A percentile compares a stretch with the other conserved stretches of the same genome.
Evolutionary conservation across 1,140 invertebrate species (phyloP).

Genomic region (Sinonovacula constricta): DNA sequence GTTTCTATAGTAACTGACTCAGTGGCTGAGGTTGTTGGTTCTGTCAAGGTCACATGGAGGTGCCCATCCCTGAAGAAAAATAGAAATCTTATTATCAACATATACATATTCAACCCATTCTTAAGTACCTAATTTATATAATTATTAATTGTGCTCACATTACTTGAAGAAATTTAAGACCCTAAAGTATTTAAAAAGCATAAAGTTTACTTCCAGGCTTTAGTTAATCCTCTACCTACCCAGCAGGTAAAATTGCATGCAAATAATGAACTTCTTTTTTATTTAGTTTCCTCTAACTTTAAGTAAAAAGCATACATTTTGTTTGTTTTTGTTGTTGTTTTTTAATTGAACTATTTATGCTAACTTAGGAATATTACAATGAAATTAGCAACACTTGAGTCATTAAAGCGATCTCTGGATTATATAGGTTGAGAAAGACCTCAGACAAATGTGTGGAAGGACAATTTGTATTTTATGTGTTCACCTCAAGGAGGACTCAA

Average conservation of each 20-base stretch:
- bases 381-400: too few species aligned
- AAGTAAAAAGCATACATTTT: too few species aligned
- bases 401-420: too few species aligned
- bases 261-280: too few species aligned
- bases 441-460: too few species aligned
- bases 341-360: too few species aligned
- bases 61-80: constrained; percentile 66
- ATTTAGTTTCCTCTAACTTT: too few species aligned
- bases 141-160: constrained; percentile 1
- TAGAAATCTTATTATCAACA: constrained; percentile 11
- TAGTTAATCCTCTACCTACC: not conserved
- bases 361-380: too few species aligned
- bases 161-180: not conserved
- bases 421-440: too few species aligned
- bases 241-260: not conserved
- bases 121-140: not conserved
- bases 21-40: constrained; percentile 60
- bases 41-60: constrained; percentile 70
- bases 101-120: not conserved
- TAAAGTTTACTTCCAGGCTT: not conserved
- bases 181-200: not conserved
- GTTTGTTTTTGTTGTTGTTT: too few species aligned
- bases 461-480: too few species aligned
- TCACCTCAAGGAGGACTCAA: too few species aligned
- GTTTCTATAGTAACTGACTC: constrained; percentile 63